phyloP scores from a whole-genome alignment of 2,797 vertebrate species.

The Alectoris magna region DNA sequence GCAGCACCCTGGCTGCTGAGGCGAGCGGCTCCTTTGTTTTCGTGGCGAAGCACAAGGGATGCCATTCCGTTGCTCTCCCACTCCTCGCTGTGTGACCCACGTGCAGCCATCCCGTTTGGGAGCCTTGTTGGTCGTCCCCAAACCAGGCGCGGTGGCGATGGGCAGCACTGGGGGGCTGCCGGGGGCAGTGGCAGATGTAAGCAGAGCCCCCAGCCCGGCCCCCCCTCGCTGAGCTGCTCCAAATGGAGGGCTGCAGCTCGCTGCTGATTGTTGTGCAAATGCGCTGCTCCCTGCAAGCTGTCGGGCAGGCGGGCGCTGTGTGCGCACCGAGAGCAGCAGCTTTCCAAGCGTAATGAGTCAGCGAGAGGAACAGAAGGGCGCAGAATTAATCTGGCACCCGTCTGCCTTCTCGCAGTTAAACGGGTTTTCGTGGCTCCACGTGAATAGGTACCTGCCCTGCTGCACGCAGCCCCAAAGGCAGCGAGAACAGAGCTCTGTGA shows the following conservation, averaged over 20 bases:
- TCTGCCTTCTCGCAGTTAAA: constrained; percentile 67
- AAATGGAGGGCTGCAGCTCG: neutral
- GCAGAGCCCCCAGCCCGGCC: neutral
- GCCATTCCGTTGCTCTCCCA: constrained; percentile 15
- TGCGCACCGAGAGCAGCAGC: constrained; percentile 70
- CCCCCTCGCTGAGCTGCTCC: neutral
- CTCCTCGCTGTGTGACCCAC: neutral
- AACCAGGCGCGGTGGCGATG: neutral
- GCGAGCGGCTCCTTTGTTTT: constrained; percentile 43
- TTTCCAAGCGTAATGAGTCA: constrained; percentile 75
- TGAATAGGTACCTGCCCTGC: constrained; percentile 46
- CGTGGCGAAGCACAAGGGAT: neutral
- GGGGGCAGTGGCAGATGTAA: neutral
- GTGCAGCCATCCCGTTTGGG: neutral
- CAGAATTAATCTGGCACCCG: constrained; percentile 73
- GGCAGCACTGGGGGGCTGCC: neutral
- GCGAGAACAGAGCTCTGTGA: neutral
- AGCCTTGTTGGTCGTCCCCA: constrained; percentile 19
- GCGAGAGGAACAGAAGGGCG: constrained; percentile 70
- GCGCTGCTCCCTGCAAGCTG: constrained; percentile 67
- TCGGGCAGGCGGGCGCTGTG: constrained; percentile 63
- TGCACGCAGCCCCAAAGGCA: neutral
- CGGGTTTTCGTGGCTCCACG: constrained; percentile 73
- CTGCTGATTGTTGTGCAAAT: constrained; percentile 75
- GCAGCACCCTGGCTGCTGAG: constrained; percentile 25